These are phyloP conservation scores for Anseranas semipalmata DNA, from an alignment of 2,113 vertebrate species.

Conservation along the genomic window DNA sequence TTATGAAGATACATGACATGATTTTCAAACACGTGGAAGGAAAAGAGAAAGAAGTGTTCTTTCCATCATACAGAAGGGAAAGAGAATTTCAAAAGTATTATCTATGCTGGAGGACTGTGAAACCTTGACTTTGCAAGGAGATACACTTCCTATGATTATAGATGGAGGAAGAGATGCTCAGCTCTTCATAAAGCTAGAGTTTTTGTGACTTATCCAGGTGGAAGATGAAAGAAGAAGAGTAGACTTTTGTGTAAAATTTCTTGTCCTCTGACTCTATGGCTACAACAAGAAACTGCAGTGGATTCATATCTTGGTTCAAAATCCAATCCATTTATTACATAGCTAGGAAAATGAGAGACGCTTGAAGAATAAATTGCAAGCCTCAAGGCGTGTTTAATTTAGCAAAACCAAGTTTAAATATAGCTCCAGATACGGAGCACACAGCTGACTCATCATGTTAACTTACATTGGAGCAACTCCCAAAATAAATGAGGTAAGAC, in stretches of 20 bases:
- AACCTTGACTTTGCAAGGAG: background rate
- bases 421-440: background rate
- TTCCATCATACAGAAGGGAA: background rate
- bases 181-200: background rate
- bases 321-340: background rate
- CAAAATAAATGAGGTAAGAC: background rate
- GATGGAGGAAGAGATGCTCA: background rate
- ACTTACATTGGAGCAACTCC: rapidly evolving
- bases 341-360: background rate
- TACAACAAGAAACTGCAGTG: background rate
- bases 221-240: background rate
- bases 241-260: background rate
- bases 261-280: background rate
- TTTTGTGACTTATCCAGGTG: background rate
- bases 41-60: background rate
- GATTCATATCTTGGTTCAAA: background rate
- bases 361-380: background rate
- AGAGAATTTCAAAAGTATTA: background rate
- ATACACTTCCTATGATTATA: background rate
- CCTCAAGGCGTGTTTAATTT: background rate
- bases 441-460: background rate
- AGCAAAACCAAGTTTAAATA: background rate
- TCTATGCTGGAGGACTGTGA: background rate
- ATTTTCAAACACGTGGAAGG: background rate
- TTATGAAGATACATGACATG: background rate